These are phyloP conservation scores for Chesias legatella DNA, from an alignment of 2,888 invertebrate species.

Conservation along the genomic window DNA sequence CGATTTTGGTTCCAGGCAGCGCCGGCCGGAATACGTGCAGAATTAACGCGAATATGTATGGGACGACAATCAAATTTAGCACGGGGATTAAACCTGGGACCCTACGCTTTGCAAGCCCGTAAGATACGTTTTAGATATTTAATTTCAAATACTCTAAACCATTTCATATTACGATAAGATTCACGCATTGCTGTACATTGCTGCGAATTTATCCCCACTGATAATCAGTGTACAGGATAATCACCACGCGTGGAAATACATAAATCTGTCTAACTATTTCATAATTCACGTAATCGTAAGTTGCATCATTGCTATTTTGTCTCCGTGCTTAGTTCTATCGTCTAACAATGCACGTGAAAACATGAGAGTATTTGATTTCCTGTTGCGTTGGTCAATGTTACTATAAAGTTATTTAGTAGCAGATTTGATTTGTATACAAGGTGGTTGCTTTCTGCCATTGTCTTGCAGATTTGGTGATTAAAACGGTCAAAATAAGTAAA, in stretches of 20 bases:
- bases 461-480: too few species aligned
- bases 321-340: slow-evolving; percentile 1
- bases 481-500: too few species aligned
- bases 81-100: too few species aligned
- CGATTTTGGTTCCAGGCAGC: too few species aligned
- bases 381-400: neutral
- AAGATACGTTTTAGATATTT: neutral
- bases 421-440: too few species aligned
- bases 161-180: neutral
- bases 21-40: too few species aligned
- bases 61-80: too few species aligned
- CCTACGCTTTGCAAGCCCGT: too few species aligned
- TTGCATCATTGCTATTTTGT: slow-evolving; percentile 4
- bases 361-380: neutral
- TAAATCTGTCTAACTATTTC: slow-evolving; percentile 15
- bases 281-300: slow-evolving; percentile 16
- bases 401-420: too few species aligned
- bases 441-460: too few species aligned
- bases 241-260: slow-evolving; percentile 7
- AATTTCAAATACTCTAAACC: neutral
- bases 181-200: slow-evolving; percentile 1
- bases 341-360: neutral
- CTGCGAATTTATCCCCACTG: slow-evolving; percentile 13
- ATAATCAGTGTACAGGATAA: slow-evolving; percentile 13
- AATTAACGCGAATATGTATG: too few species aligned